phyloP scores from a whole-genome alignment of 1,140 invertebrate genomes.

The Diabrotica undecimpunctata region DNA sequence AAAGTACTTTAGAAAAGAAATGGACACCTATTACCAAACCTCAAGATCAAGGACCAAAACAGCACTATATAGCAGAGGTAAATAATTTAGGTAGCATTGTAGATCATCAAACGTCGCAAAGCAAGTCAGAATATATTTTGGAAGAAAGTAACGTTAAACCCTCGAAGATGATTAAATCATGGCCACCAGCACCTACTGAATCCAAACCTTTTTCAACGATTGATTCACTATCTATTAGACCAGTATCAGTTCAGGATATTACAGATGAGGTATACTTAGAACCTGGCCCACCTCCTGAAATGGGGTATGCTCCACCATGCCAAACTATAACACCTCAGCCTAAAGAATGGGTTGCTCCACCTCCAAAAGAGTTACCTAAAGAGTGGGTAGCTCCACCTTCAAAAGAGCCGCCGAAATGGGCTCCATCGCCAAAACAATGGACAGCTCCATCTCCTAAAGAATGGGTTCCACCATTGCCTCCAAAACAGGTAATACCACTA shows the following conservation, averaged over 20 bases:
- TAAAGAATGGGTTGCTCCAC: conserved; percentile 51
- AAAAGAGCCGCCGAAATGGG: conserved; percentile 52
- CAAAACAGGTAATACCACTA: conserved; percentile 49
- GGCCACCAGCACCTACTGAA: conserved; percentile 49
- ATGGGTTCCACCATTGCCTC: conserved; percentile 43
- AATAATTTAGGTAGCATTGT: conserved; percentile 33
- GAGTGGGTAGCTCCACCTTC: conserved; percentile 55
- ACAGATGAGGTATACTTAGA: conserved; percentile 52
- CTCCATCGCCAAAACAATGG: conserved; percentile 48
- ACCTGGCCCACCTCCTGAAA: conserved; percentile 63
- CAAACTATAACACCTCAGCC: conserved; percentile 11
- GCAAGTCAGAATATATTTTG: conserved; percentile 43
- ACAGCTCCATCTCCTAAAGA: conserved; percentile 33
- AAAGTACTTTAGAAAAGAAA: conserved; percentile 40
- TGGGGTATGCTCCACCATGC: conserved; percentile 56
- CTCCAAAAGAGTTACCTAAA: conserved; percentile 53
- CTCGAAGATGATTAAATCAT: conserved; percentile 47
- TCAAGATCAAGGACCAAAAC: conserved; percentile 33
- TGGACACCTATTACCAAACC: conserved; percentile 37
- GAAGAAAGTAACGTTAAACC: conserved; percentile 46
- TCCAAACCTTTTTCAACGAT: conserved; percentile 34
- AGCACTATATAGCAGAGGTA: conserved; percentile 45
- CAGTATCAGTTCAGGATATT: conserved; percentile 46
- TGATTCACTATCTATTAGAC: conserved; percentile 38
- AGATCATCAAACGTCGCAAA: conserved; percentile 24